Evolutionary conservation across 2,888 invertebrate genomes (phyloP).

Genomic region (Calameuta idolon): DNA sequence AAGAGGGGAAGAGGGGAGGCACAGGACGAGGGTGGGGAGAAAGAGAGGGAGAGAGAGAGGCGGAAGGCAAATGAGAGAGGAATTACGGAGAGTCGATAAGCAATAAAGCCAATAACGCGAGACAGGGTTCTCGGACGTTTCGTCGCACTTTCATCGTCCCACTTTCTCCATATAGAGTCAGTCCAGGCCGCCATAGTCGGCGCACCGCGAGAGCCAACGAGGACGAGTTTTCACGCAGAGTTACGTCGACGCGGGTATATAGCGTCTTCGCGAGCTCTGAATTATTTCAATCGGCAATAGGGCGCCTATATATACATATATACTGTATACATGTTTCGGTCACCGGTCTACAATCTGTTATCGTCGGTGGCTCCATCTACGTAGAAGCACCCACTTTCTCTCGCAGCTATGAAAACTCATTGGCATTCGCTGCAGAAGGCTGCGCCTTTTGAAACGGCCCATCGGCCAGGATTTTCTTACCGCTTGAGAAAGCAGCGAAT

Average conservation of each 20-base stretch:
- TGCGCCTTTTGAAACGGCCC: neutral
- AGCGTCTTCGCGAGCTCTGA: too few species aligned
- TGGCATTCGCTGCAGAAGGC: slow-evolving; percentile 1
- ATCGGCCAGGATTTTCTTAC: too few species aligned
- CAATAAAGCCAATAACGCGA: too few species aligned
- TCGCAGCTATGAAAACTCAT: slow-evolving; percentile 5
- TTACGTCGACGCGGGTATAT: neutral
- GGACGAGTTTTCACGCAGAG: slow-evolving; percentile 14
- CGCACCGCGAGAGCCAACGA: slow-evolving; percentile 17
- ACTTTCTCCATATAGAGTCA: slow-evolving; percentile 52
- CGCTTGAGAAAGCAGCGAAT: too few species aligned
- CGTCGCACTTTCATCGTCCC: slow-evolving; percentile 65
- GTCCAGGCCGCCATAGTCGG: slow-evolving; percentile 29
- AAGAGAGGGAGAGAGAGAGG: too few species aligned
- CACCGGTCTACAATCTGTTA: neutral
- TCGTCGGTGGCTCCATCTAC: neutral
- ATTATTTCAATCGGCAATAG: too few species aligned
- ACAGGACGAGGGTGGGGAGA: too few species aligned
- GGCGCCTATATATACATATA: too few species aligned
- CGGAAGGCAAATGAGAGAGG: too few species aligned
- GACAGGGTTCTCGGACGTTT: slow-evolving; percentile 40
- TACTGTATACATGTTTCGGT: too few species aligned
- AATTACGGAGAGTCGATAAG: too few species aligned
- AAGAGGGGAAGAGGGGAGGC: too few species aligned
- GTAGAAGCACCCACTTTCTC: slow-evolving; percentile 15